phyloP scores from a whole-genome alignment of 2,888 invertebrate species.

The Heliconius ismenius region DNA sequence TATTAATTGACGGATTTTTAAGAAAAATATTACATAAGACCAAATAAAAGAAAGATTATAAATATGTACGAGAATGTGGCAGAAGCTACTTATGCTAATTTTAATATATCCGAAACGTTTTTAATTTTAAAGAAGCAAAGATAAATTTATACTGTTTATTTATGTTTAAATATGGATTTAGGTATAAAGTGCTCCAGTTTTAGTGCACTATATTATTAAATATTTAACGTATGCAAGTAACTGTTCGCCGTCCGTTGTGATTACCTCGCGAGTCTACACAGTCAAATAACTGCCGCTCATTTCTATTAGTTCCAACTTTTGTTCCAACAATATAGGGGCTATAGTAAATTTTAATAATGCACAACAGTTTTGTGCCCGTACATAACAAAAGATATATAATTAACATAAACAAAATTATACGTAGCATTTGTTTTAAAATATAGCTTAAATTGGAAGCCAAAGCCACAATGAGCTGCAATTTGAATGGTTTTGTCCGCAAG shows the following conservation, averaged over 20 bases:
- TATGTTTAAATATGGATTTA: constrained; percentile 26
- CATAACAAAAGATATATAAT: not conserved
- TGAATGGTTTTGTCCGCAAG: constrained; percentile 20
- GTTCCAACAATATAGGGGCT: constrained; percentile 16
- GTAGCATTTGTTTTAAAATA: not conserved
- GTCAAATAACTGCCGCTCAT: constrained; percentile 38
- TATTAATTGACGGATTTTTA: not conserved
- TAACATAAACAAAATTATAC: not conserved
- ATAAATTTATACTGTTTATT: constrained; percentile 5
- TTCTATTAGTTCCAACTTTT: constrained; percentile 39
- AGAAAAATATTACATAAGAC: not conserved
- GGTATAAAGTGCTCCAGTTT: constrained; percentile 42
- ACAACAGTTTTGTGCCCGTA: constrained; percentile 30
- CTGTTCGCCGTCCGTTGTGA: constrained; percentile 56
- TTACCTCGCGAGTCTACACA: constrained; percentile 49
- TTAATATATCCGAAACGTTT: not conserved
- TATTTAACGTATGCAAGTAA: constrained; percentile 66
- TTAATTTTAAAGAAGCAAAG: not conserved
- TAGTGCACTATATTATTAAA: constrained; percentile 63
- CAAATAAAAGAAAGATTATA: not conserved
- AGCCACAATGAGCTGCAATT: not conserved
- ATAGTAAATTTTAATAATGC: constrained; percentile 24
- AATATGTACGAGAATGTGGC: not conserved
- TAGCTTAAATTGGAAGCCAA: not conserved
- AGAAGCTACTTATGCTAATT: not conserved